A percentile compares a stretch with the other conserved stretches of the same genome.
These are phyloP conservation scores for Idaea biselata DNA, from an alignment of 2,888 invertebrate genomes.

Conservation along the genomic window DNA sequence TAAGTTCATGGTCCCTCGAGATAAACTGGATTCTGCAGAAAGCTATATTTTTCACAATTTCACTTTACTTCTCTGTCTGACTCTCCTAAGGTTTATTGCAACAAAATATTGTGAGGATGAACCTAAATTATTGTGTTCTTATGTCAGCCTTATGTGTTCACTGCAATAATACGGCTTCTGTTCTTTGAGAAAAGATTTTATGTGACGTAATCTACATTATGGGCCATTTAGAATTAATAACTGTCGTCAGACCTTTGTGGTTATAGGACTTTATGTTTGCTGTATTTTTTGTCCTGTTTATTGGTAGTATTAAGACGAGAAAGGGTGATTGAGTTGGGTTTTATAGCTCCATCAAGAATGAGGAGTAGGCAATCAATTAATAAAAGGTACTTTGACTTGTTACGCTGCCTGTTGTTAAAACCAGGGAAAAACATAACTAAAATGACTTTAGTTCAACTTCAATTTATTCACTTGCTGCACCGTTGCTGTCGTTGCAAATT, in stretches of 20 bases:
- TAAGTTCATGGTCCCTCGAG: slow-evolving; percentile 34
- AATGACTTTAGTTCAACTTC: neutral
- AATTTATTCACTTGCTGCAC: too few species aligned
- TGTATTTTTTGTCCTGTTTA: neutral
- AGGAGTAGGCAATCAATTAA: neutral
- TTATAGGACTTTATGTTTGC: neutral
- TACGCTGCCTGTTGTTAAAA: neutral
- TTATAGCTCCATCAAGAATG: neutral
- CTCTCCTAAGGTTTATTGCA: slow-evolving; percentile 13
- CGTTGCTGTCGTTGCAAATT: too few species aligned
- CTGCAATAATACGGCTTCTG: slow-evolving; percentile 1
- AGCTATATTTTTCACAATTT: slow-evolving; percentile 26
- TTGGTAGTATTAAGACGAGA: neutral
- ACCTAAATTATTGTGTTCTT: slow-evolving; percentile 3
- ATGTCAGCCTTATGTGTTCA: neutral
- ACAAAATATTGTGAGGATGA: slow-evolving; percentile 6
- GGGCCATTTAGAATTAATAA: neutral
- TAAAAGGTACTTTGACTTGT: neutral
- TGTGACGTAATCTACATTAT: slow-evolving; percentile 1
- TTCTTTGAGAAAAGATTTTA: slow-evolving; percentile 1
- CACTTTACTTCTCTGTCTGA: slow-evolving; percentile 17
- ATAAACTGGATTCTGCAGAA: slow-evolving; percentile 22
- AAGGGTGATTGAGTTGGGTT: neutral
- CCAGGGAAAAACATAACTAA: neutral
- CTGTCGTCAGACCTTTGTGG: slow-evolving; percentile 1